These are phyloP conservation scores for Platerodrilus igneus DNA, from an alignment of 2,888 invertebrate genomes.

Conservation along the genomic window DNA sequence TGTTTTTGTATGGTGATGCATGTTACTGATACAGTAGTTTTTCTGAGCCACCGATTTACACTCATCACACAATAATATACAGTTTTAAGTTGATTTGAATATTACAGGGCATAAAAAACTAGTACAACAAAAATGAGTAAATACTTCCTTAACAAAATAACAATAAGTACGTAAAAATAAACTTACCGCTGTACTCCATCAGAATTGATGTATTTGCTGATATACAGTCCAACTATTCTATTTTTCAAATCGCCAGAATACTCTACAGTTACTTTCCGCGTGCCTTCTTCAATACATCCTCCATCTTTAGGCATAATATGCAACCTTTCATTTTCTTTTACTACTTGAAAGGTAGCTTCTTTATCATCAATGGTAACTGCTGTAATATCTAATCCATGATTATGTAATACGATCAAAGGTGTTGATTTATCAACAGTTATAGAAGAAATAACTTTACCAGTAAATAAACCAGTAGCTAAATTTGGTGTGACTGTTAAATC, in stretches of 20 bases:
- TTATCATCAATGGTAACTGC: constrained; percentile 40
- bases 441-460: constrained; percentile 54
- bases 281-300: constrained; percentile 28
- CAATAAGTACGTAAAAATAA: too few species aligned
- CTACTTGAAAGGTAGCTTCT: constrained; percentile 26
- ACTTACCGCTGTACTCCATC: constrained; percentile 48
- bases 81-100: too few species aligned
- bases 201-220: constrained; percentile 56
- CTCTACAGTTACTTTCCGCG: constrained; percentile 54
- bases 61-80: too few species aligned
- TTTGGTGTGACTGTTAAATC: constrained; percentile 64
- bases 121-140: too few species aligned
- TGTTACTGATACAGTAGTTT: too few species aligned
- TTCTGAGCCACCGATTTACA: too few species aligned
- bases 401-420: constrained; percentile 56
- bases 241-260: constrained; percentile 62
- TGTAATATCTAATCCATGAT: constrained; percentile 55
- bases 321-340: constrained; percentile 33
- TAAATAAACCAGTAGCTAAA: constrained; percentile 52
- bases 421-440: constrained; percentile 48
- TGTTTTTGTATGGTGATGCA: too few species aligned
- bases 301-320: constrained; percentile 33
- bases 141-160: too few species aligned
- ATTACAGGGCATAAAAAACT: too few species aligned
- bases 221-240: constrained; percentile 70